Conservation (phyloP, 1,140 invertebrate species). For the Drosophila tsacasi region DNA sequence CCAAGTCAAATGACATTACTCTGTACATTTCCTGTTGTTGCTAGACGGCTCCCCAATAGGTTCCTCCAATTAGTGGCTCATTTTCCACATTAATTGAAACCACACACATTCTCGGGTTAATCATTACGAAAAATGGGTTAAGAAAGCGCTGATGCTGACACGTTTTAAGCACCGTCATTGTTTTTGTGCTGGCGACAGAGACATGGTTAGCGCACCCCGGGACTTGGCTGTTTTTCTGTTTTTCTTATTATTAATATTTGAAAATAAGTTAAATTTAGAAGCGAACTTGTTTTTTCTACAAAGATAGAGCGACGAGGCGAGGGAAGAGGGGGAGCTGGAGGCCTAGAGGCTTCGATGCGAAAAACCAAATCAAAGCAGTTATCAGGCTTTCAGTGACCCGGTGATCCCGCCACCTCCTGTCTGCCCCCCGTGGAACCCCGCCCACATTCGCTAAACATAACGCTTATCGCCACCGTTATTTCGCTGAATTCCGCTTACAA, state of each 20-base stretch:
- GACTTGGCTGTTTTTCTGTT: not conserved
- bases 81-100: constrained; percentile 6
- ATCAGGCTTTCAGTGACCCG: constrained; percentile 49
- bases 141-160: constrained; percentile 1
- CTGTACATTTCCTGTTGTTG: not conserved
- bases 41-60: not conserved
- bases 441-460: constrained; percentile 8
- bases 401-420: constrained; percentile 38
- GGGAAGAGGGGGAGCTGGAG: not conserved
- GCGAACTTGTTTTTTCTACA: constrained; percentile 8
- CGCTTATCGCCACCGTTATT: constrained; percentile 24
- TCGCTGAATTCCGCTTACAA: constrained; percentile 23
- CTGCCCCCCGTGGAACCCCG: constrained; percentile 6
- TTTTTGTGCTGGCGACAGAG: not conserved
- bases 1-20: not conserved
- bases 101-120: not conserved
- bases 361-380: constrained; percentile 66
- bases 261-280: constrained; percentile 22
- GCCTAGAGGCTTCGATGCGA: constrained; percentile 10
- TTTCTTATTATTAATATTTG: not conserved
- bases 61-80: not conserved
- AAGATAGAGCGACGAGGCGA: too few relatives aligned
- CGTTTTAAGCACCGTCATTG: constrained; percentile 11
- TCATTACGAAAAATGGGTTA: constrained; percentile 13
- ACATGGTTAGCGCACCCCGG: not conserved